Conservation (phyloP, 2,113 vertebrate genomes). For the Malurus melanocephalus region DNA sequence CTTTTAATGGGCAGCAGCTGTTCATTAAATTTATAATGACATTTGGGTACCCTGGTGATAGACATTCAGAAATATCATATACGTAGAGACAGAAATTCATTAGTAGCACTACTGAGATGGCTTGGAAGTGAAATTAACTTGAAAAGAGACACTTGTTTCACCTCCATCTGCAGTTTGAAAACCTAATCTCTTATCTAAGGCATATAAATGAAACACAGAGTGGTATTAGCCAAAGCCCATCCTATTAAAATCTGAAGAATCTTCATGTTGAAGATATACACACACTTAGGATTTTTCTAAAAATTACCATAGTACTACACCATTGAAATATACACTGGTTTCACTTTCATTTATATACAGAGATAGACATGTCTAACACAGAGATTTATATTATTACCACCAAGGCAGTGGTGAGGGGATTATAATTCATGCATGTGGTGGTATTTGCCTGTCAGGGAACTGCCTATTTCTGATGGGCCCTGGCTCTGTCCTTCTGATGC, state of each 20-base stretch:
- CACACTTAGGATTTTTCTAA: neutral
- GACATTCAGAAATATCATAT: slow-evolving; percentile 56
- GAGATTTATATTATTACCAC: neutral
- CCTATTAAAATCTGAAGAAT: neutral
- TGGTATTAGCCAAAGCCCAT: neutral
- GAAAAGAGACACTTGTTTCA: slow-evolving; percentile 27
- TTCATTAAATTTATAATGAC: slow-evolving; percentile 65
- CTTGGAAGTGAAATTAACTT: slow-evolving; percentile 35
- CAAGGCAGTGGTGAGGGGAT: neutral
- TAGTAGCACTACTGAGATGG: neutral
- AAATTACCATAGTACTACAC: neutral
- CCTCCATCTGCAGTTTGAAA: slow-evolving; percentile 3
- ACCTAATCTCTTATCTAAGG: neutral
- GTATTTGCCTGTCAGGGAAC: neutral
- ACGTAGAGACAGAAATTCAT: slow-evolving; percentile 48
- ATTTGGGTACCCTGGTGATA: slow-evolving; percentile 54
- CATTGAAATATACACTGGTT: neutral
- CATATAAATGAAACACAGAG: neutral
- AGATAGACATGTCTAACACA: neutral
- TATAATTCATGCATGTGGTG: neutral
- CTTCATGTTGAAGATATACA: neutral
- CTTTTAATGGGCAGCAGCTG: slow-evolving; percentile 61
- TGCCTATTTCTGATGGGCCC: neutral
- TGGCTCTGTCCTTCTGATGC: neutral
- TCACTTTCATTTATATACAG: neutral